phyloP scores from a whole-genome alignment of 1,140 invertebrate species.

The Drosophila takahashii region DNA sequence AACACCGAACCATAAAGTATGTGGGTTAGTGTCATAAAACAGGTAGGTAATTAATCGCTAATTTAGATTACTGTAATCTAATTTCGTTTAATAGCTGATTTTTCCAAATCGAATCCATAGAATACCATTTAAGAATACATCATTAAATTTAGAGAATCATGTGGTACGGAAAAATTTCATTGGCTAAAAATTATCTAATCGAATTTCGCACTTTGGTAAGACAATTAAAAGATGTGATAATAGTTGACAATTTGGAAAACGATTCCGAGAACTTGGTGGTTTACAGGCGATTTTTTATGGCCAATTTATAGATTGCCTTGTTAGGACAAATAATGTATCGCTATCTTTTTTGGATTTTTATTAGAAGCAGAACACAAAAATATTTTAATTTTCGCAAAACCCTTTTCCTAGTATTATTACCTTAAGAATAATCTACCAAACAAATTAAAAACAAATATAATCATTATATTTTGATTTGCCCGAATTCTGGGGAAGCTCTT shows the following conservation, averaged over 20 bases:
- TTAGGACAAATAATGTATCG: neutral
- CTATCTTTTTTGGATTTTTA: too few relatives aligned
- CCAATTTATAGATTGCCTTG: neutral
- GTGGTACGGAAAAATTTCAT: neutral
- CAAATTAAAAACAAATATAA: neutral
- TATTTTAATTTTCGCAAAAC: too few relatives aligned
- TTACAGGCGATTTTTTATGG: neutral
- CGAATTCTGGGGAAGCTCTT: neutral
- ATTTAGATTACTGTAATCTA: constrained; percentile 5
- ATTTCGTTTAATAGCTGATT: neutral
- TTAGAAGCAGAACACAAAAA: too few relatives aligned
- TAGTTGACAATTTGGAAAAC: neutral
- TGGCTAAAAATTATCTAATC: neutral
- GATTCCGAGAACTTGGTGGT: constrained; percentile 1
- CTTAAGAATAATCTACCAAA: neutral
- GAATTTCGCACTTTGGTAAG: neutral
- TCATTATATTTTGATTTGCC: neutral
- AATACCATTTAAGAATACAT: neutral
- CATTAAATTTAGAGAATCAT: neutral
- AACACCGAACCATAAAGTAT: neutral
- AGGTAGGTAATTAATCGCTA: neutral
- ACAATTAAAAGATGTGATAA: neutral
- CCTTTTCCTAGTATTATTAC: too few relatives aligned
- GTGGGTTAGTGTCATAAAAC: neutral
- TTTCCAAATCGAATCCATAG: neutral